Conservation (phyloP, 2,888 invertebrate species). For the Oligia fasciuncula region DNA sequence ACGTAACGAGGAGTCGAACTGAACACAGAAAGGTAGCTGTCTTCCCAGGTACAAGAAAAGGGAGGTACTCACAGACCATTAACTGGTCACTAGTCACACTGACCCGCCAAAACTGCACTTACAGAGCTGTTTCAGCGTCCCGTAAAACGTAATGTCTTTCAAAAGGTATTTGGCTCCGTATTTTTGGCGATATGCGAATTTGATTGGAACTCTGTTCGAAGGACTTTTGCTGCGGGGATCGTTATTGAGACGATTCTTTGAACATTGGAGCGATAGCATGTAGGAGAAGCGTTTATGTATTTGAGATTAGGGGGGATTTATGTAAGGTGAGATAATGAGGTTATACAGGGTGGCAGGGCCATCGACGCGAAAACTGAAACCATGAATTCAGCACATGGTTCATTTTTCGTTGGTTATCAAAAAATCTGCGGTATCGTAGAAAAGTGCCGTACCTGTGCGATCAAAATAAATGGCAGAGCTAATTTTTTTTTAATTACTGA, state of each 20-base stretch:
- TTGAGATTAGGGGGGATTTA: conserved; percentile 19
- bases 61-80: conserved; percentile 77
- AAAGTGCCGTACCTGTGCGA: too few relatives aligned
- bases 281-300: conserved; percentile 27
- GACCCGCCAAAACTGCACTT: conserved; percentile 74
- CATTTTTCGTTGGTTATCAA: too few relatives aligned
- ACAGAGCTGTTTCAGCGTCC: conserved; percentile 74
- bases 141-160: conserved; percentile 72
- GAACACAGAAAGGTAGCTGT: conserved; percentile 55
- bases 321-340: conserved; percentile 1
- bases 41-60: conserved; percentile 79
- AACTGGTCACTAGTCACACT: conserved; percentile 74
- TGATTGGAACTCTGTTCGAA: conserved; percentile 62
- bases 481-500: too few relatives aligned
- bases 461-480: too few relatives aligned
- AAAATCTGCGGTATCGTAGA: neutral
- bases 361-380: neutral
- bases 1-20: conserved; percentile 61
- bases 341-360: neutral
- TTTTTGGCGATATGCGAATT: conserved; percentile 67
- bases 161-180: conserved; percentile 68
- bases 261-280: conserved; percentile 25
- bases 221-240: conserved; percentile 37
- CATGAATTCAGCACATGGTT: neutral
- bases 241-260: conserved; percentile 39